Evolutionary conservation across 2,113 vertebrate genomes (phyloP).

Genomic region (Aythya baeri): DNA sequence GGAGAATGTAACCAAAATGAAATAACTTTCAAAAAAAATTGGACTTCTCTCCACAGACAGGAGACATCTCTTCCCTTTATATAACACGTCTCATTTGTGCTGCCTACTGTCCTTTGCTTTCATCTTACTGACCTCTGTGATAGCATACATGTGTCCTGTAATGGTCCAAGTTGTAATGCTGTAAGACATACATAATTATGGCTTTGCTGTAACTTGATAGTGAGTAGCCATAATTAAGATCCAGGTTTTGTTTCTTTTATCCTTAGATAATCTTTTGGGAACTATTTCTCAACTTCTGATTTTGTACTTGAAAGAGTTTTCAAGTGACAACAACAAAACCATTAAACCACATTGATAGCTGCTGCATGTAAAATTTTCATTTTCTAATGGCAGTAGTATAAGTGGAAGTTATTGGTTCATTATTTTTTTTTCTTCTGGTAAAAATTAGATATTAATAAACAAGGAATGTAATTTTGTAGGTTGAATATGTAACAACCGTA

Average conservation of each 20-base stretch:
- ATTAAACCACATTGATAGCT: neutral
- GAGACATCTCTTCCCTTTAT: neutral
- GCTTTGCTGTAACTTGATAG: neutral
- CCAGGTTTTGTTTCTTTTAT: neutral
- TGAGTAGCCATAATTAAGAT: neutral
- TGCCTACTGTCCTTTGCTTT: rapidly evolving
- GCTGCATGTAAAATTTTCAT: neutral
- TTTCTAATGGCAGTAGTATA: neutral
- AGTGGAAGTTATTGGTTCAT: neutral
- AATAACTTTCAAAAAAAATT: neutral
- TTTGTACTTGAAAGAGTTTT: neutral
- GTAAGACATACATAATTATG: neutral
- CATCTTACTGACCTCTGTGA: neutral
- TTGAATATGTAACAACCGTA: neutral
- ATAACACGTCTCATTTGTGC: neutral
- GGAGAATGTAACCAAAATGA: neutral
- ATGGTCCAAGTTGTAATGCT: neutral
- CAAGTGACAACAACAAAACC: neutral
- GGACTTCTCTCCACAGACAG: neutral
- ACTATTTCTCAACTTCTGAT: neutral
- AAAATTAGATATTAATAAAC: neutral
- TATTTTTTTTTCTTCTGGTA: neutral
- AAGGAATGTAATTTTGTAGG: neutral
- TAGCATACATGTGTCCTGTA: neutral
- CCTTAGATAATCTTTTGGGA: neutral